Conservation (phyloP, 2,113 vertebrate genomes). For the Amblyornis subalaris region DNA sequence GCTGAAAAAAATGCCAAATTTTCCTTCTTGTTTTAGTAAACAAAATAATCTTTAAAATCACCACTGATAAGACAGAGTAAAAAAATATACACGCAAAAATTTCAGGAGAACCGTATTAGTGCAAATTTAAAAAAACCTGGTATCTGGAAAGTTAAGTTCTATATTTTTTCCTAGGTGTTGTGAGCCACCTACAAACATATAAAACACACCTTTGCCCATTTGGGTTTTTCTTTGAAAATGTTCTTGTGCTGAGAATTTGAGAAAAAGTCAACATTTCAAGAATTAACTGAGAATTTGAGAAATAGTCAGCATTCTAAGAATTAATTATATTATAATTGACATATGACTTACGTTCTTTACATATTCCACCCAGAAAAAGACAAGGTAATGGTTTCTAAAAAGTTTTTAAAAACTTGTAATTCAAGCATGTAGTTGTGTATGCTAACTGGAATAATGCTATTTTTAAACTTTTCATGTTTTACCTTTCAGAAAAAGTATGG, state of each 20-base stretch:
- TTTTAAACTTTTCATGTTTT: constrained; percentile 60
- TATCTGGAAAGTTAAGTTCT: not conserved
- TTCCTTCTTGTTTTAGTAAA: not conserved
- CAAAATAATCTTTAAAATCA: not conserved
- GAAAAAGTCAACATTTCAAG: not conserved
- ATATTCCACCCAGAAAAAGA: not conserved
- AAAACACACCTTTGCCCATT: not conserved
- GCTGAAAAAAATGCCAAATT: not conserved
- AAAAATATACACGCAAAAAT: not conserved
- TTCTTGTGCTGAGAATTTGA: not conserved
- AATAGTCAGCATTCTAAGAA: not conserved
- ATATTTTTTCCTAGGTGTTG: not conserved
- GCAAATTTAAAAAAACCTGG: not conserved
- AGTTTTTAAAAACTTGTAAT: not conserved
- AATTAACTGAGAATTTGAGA: not conserved
- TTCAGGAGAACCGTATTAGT: not conserved
- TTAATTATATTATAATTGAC: not conserved
- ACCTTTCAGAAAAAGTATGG: constrained; percentile 95
- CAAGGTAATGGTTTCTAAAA: not conserved
- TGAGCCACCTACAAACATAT: not conserved
- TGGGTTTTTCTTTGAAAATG: not conserved
- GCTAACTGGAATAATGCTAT: constrained; percentile 37
- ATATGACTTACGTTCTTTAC: not conserved
- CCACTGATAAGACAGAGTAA: not conserved
- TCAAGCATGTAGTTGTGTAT: constrained; percentile 31